Evolutionary conservation across 2,888 invertebrate genomes (phyloP).

Genomic region (Cephus sareptanus): DNA sequence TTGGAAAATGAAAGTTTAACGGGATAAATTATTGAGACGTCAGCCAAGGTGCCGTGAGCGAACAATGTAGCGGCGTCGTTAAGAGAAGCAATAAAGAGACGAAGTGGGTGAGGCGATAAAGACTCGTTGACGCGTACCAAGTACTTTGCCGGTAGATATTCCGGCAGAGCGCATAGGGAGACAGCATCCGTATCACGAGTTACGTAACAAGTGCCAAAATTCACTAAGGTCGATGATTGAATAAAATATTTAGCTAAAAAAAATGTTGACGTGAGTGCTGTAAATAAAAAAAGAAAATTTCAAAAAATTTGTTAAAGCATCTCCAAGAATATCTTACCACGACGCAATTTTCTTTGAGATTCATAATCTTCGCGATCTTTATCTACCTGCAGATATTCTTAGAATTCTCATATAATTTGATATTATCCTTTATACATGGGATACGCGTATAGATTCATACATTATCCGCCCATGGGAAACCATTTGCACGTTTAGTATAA

Average conservation of each 20-base stretch:
- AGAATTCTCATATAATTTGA: too few relatives aligned
- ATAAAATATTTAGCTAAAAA: not conserved
- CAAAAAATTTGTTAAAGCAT: not conserved
- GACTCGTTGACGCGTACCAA: conserved; percentile 39
- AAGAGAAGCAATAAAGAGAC: conserved; percentile 52
- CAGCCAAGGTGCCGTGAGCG: conserved; percentile 17
- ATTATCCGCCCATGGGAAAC: not conserved
- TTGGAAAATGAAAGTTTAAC: conserved; percentile 20
- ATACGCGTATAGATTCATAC: not conserved
- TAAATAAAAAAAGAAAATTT: not conserved
- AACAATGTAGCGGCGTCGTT: conserved; percentile 42
- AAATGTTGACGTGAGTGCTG: not conserved
- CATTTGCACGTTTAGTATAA: not conserved
- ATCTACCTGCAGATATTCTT: not conserved
- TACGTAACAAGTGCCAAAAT: not conserved
- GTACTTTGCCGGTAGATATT: conserved; percentile 34
- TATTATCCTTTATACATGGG: not conserved
- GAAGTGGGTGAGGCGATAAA: conserved; percentile 45
- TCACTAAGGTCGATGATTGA: not conserved
- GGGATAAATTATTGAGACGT: conserved; percentile 47
- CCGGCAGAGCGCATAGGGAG: conserved; percentile 32
- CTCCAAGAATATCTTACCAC: not conserved
- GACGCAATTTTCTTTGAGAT: not conserved
- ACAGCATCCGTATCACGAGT: conserved; percentile 25
- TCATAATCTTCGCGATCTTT: not conserved